Percentiles rank a stretch among this genome's conserved stretches.
Evolutionary conservation across 1,140 invertebrate genomes (phyloP).

Genomic region (Drosophila biarmipes): DNA sequence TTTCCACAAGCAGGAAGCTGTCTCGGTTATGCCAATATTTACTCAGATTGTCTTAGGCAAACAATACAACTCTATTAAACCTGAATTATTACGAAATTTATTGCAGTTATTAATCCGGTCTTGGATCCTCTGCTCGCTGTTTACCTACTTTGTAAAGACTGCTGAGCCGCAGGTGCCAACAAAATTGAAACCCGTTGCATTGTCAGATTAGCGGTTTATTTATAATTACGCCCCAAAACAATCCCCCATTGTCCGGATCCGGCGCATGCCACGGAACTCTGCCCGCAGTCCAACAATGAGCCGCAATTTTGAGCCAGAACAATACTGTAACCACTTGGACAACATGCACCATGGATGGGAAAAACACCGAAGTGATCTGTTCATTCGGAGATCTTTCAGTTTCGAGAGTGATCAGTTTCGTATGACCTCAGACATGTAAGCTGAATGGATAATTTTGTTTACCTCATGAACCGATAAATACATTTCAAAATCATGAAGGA

Average conservation of each 20-base stretch:
- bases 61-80: not conserved
- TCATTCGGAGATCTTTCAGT: not conserved
- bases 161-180: slow-evolving; percentile 22
- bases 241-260: slow-evolving; percentile 13
- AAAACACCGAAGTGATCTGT: not conserved
- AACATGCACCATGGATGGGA: too few relatives aligned
- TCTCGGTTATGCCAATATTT: slow-evolving; percentile 2
- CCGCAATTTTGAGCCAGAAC: not conserved
- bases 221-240: slow-evolving; percentile 12
- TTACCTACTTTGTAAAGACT: slow-evolving; percentile 12
- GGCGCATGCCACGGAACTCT: slow-evolving; percentile 36
- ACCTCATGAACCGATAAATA: not conserved
- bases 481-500: not conserved
- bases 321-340: not conserved
- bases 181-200: slow-evolving; percentile 17
- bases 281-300: slow-evolving; percentile 5
- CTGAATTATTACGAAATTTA: slow-evolving; percentile 19
- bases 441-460: not conserved
- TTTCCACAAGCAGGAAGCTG: slow-evolving; percentile 2
- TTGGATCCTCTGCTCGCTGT: not conserved
- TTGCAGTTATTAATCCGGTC: slow-evolving; percentile 1
- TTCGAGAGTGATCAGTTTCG: not conserved
- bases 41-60: not conserved
- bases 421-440: too few relatives aligned
- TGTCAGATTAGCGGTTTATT: slow-evolving; percentile 16